phyloP scores from a whole-genome alignment of 2,113 vertebrate genomes.

The Hymenochirus boettgeri region DNA sequence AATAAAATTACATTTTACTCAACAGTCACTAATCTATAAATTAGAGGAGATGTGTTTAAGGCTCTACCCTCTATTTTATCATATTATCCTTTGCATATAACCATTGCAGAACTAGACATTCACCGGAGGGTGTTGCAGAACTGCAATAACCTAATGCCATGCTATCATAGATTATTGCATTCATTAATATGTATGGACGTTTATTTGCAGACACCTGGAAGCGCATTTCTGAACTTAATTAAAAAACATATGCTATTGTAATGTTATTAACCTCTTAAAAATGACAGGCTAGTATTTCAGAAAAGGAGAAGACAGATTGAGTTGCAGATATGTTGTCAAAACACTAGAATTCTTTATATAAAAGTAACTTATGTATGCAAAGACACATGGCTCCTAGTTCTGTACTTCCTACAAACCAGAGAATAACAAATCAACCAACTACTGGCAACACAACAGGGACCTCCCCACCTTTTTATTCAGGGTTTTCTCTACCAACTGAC shows the following conservation, averaged over 20 bases:
- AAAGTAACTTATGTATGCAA: conserved; percentile 15
- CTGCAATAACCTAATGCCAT: no score
- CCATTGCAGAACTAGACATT: no score
- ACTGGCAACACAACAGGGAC: neutral
- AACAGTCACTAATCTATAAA: no score
- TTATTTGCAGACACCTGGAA: neutral
- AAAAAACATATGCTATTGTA: no score
- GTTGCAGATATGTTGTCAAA: neutral
- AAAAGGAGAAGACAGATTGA: neutral
- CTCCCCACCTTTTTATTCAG: conserved; percentile 3
- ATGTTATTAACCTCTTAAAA: neutral
- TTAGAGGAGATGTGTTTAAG: no score
- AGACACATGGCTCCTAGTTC: conserved; percentile 16
- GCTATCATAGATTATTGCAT: no score
- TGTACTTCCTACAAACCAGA: neutral
- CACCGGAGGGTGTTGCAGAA: no score
- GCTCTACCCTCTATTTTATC: no score
- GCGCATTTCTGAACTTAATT: neutral
- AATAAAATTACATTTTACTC: no score
- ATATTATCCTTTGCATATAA: no score
- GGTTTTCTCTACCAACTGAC: neutral
- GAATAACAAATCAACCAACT: conserved; percentile 1
- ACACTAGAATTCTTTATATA: neutral
- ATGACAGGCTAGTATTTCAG: neutral
- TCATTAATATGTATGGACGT: no score